Base-by-base conservation (phyloP, 2,888 invertebrate genomes). In the Encarsia formosa region DNA sequence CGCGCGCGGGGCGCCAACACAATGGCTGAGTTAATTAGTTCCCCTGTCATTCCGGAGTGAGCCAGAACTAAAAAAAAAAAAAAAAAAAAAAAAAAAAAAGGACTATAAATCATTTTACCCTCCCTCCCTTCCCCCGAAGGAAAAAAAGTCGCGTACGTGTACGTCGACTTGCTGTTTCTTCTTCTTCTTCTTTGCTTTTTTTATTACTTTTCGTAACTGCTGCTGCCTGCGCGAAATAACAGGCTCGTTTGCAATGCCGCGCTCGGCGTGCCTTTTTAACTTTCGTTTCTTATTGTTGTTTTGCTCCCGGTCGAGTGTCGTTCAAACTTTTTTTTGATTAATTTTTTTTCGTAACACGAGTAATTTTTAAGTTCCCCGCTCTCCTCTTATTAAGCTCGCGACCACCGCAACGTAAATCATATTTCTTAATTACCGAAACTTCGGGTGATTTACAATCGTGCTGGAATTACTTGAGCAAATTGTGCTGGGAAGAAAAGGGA, bases 1-100 rank as follows among this genome's bases (percentile, higher is more conserved):
- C 52, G 52, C 45, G 47, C 48, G 59, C 40, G 32, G 32, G 5
- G 50, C 58, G 62, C 63, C 65, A 68, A 69, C 67, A n/a, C n/a
- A 70, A 66, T 67, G 63, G 63, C 62, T 49, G 61, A 66, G 67
- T 70, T 71, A 70, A 71, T 71, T 71, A 71, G 70, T 65, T 64
- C 58, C 61, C 62, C 61, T 68, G 68, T 71, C 67, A 66, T 71
- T 68, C 61, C 60, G 26, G 13, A 2, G 3, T 5, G 23, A 15
- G 31, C 49, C 40, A 15, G 4, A 34, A 34, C 46, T 40, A 61
- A 64, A 65, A 66, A 35, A 32, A 26, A 26, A 26, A 26, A 26
- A 11, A 11, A 26, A 60, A 59, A 59, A 18, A 59, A 65, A 63
- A 69, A 69, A 69, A 69, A 59, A 54, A 46, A 51, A 49, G 54